Percentiles rank a stretch among this genome's conserved stretches.
Conservation (phyloP, 2,888 invertebrate genomes). For the Bombylius major region DNA sequence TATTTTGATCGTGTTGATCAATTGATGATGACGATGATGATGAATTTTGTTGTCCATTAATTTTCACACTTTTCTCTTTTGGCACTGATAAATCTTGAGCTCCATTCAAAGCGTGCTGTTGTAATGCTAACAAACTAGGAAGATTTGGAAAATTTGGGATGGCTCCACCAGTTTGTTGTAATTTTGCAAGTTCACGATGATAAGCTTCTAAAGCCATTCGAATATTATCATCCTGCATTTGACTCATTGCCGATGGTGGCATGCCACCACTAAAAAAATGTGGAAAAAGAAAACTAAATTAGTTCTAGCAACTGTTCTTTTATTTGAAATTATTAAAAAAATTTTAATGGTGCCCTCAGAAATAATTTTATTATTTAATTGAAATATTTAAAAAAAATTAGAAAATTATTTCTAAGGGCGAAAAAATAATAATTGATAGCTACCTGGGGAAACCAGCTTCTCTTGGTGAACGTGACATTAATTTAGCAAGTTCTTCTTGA, state of each 20-base stretch:
- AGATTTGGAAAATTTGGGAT: constrained; percentile 44
- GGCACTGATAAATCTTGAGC: constrained; percentile 77
- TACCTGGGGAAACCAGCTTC: constrained; percentile 66
- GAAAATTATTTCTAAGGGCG: background rate
- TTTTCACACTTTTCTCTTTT: constrained; percentile 48
- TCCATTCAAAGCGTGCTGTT: constrained; percentile 58
- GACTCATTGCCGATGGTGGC: constrained; percentile 23
- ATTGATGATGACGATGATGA: background rate
- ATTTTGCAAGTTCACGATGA: constrained; percentile 83
- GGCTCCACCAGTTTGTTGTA: constrained; percentile 50
- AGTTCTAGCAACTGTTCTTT: constrained; percentile 36
- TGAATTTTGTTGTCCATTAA: constrained; percentile 36
- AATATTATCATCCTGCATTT: constrained; percentile 66
- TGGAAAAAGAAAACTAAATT: constrained; percentile 63
- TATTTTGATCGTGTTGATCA: constrained; percentile 51
- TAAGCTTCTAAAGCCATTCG: constrained; percentile 82
- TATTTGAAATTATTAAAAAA: constrained; percentile 21
- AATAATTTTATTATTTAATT: background rate
- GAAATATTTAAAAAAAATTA: background rate
- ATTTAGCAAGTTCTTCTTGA: constrained; percentile 86
- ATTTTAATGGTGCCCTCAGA: constrained; percentile 10
- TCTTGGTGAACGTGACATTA: constrained; percentile 71
- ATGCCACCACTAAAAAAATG: constrained; percentile 60
- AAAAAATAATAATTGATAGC: constrained; percentile 21
- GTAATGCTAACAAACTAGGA: constrained; percentile 61